Conservation (phyloP, 2,888 invertebrate genomes). For the Coecobrya sp. region DNA sequence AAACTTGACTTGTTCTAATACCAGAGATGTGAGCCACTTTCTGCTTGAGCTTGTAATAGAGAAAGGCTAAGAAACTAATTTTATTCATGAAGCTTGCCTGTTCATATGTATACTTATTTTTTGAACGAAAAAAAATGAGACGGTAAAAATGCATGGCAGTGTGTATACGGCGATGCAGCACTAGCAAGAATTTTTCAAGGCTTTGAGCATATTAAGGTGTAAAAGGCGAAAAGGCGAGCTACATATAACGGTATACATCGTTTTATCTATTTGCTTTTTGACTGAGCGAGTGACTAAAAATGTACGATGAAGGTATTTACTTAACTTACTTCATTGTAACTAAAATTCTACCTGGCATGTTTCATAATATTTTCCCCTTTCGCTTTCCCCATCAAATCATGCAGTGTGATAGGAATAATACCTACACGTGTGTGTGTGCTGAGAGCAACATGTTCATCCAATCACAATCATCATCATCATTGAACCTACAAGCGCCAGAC, state of each 20-base stretch:
- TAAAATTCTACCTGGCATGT: neutral
- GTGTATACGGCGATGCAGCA: neutral
- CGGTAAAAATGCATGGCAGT: too few relatives aligned
- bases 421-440: neutral
- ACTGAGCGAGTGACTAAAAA: too few relatives aligned
- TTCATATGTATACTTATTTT: neutral
- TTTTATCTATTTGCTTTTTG: slow-evolving; percentile 2
- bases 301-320: neutral
- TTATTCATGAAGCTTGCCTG: slow-evolving; percentile 70
- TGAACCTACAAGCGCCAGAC: neutral
- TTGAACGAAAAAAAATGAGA: too few relatives aligned
- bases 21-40: neutral
- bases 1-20: slow-evolving; percentile 4
- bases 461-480: slow-evolving; percentile 1
- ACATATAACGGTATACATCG: neutral
- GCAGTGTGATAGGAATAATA: neutral
- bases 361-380: neutral
- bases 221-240: neutral
- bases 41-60: neutral
- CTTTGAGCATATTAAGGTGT: too few relatives aligned
- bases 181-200: too few relatives aligned
- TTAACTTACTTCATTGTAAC: neutral
- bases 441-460: slow-evolving; percentile 34
- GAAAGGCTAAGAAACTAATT: slow-evolving; percentile 63
- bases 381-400: neutral